phyloP scores from a whole-genome alignment of 92 coral and sea anemone genomes.

The Palythoa grandiflora region DNA sequence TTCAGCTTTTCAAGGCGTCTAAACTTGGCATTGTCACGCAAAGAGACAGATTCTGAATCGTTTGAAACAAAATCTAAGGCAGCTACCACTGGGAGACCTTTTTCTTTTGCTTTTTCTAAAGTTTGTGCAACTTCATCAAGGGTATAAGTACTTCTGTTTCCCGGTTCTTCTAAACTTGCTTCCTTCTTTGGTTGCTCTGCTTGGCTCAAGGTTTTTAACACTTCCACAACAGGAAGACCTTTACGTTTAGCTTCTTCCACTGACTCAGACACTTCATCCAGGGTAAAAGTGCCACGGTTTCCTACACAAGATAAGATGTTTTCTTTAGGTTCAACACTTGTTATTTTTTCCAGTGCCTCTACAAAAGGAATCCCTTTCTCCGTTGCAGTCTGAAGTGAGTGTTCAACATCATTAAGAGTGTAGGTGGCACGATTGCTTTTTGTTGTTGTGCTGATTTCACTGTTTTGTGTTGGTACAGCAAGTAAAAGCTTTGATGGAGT shows the following conservation, averaged over 20 bases:
- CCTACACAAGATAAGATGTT: neutral
- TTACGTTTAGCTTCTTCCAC: slow-evolving; percentile 57
- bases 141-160: slow-evolving; percentile 88
- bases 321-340: slow-evolving; percentile 20
- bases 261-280: slow-evolving; percentile 41
- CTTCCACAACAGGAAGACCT: slow-evolving; percentile 55
- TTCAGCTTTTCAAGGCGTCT: slow-evolving; percentile 81
- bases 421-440: slow-evolving; percentile 68
- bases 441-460: neutral
- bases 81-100: slow-evolving; percentile 83
- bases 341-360: slow-evolving; percentile 63
- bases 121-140: slow-evolving; percentile 88
- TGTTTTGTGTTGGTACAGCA: slow-evolving; percentile 3
- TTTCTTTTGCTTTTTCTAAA: slow-evolving; percentile 79
- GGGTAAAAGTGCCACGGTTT: slow-evolving; percentile 29
- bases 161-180: neutral
- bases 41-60: slow-evolving; percentile 41
- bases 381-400: slow-evolving; percentile 68
- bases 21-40: slow-evolving; percentile 59
- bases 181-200: neutral
- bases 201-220: slow-evolving; percentile 44
- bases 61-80: slow-evolving; percentile 75
- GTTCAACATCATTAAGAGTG: slow-evolving; percentile 76
- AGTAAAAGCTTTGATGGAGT: neutral
- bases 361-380: slow-evolving; percentile 76